Evolutionary conservation across 1,140 invertebrate species (phyloP).

Genomic region (Ephestia elutella): DNA sequence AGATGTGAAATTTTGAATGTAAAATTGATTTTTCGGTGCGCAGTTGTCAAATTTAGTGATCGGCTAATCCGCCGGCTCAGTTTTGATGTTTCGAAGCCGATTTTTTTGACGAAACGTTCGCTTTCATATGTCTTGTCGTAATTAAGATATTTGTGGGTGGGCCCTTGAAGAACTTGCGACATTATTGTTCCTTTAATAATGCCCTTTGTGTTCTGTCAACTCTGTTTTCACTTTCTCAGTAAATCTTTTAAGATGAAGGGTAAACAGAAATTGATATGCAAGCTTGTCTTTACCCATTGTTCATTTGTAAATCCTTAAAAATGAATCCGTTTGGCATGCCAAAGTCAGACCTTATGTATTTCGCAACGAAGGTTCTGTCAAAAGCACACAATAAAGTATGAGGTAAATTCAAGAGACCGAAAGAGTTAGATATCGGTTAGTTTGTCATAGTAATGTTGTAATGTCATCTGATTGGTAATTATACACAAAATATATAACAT

Average conservation of each 20-base stretch:
- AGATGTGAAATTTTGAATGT: neutral
- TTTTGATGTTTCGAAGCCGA: neutral
- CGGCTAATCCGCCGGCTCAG: constrained; percentile 6
- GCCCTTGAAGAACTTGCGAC: neutral
- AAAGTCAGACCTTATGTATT: too few relatives aligned
- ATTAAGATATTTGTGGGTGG: constrained; percentile 5
- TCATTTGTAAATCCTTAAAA: neutral
- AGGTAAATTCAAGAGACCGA: too few relatives aligned
- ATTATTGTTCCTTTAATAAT: constrained; percentile 9
- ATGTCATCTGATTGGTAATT: too few relatives aligned
- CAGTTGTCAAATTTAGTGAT: neutral
- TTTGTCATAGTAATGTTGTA: too few relatives aligned
- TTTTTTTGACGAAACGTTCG: constrained; percentile 5
- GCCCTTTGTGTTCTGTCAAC: neutral
- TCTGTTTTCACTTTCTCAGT: constrained; percentile 8
- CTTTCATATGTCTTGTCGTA: constrained; percentile 7
- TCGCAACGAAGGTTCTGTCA: too few relatives aligned
- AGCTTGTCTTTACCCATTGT: neutral
- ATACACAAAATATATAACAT: too few relatives aligned
- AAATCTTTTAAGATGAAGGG: neutral
- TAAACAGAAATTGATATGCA: constrained; percentile 7
- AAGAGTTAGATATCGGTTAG: too few relatives aligned
- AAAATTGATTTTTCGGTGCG: neutral
- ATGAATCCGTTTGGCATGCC: too few relatives aligned
- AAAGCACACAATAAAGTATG: too few relatives aligned